Evolutionary conservation across 1,140 invertebrate species (phyloP).

Genomic region (Phthorimaea operculella): DNA sequence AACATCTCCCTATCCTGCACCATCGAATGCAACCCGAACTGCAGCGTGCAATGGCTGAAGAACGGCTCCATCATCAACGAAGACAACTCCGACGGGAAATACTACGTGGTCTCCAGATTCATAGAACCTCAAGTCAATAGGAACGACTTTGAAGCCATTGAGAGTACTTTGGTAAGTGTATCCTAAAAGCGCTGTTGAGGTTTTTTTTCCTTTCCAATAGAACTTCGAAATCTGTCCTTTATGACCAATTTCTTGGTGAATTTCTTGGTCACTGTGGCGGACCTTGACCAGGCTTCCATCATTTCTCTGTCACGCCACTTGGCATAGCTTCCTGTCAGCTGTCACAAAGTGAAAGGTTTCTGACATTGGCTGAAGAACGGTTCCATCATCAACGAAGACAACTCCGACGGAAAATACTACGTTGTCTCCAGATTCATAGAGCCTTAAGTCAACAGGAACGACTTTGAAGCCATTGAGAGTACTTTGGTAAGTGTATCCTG

Average conservation of each 20-base stretch:
- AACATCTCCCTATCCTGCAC: conserved; percentile 86
- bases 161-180: conserved; percentile 78
- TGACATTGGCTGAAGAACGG: conserved; percentile 86
- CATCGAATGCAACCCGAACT: conserved; percentile 88
- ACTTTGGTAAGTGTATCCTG: conserved; percentile 71
- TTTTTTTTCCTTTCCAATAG: conserved; percentile 4
- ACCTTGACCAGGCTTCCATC: too few relatives aligned
- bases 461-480: conserved; percentile 88
- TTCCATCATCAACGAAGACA: conserved; percentile 70
- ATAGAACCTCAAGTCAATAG: conserved; percentile 74
- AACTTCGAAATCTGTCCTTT: too few relatives aligned
- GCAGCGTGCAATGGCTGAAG: conserved; percentile 85
- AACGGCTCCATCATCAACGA: conserved; percentile 75
- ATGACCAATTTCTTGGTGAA: too few relatives aligned
- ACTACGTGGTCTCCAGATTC: conserved; percentile 73
- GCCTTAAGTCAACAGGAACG: conserved; percentile 77
- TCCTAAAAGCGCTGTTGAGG: too few relatives aligned
- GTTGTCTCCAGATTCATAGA: conserved; percentile 71
- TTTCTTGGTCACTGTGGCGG: too few relatives aligned
- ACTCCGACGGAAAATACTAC: conserved; percentile 71
- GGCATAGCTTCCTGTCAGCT: too few relatives aligned
- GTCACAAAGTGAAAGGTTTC: too few relatives aligned
- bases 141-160: conserved; percentile 88
- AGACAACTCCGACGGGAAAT: conserved; percentile 69
- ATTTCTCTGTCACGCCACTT: too few relatives aligned